phyloP scores from a whole-genome alignment of 1,140 invertebrate genomes.

The Apocrypta bakeri region DNA sequence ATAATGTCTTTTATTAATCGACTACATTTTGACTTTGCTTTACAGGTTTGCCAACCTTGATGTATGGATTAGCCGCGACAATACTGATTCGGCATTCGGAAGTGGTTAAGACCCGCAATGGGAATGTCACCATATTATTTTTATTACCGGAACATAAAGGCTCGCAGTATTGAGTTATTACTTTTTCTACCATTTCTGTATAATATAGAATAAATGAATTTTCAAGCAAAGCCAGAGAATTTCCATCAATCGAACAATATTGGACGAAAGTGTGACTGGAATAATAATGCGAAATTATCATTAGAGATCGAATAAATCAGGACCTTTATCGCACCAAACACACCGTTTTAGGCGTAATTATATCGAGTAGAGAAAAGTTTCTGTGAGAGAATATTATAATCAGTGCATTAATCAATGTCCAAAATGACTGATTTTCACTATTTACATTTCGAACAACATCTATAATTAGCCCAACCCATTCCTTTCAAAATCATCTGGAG shows the following conservation, averaged over 20 bases:
- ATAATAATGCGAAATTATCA: too few relatives aligned
- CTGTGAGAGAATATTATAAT: not conserved
- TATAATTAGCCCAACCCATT: conserved; percentile 11
- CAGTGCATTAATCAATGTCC: not conserved
- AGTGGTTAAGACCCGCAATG: conserved; percentile 82
- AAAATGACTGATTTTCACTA: not conserved
- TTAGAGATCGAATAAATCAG: too few relatives aligned
- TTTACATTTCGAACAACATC: not conserved
- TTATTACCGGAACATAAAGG: conserved; percentile 90
- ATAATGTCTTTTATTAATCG: not conserved
- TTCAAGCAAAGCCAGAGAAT: too few relatives aligned
- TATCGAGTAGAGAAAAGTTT: not conserved
- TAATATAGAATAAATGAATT: not conserved
- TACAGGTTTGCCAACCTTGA: conserved; percentile 91
- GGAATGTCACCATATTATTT: conserved; percentile 89
- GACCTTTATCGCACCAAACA: too few relatives aligned
- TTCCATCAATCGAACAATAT: not conserved
- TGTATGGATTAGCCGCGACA: conserved; percentile 91
- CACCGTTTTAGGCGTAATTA: not conserved
- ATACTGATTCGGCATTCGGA: conserved; percentile 87
- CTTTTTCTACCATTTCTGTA: not conserved
- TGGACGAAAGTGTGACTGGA: not conserved
- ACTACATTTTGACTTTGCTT: not conserved
- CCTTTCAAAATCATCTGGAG: not conserved
- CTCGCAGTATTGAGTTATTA: conserved; percentile 77